Base-by-base conservation (phyloP, 2,797 vertebrate species). In the Pipistrellus kuhlii region DNA sequence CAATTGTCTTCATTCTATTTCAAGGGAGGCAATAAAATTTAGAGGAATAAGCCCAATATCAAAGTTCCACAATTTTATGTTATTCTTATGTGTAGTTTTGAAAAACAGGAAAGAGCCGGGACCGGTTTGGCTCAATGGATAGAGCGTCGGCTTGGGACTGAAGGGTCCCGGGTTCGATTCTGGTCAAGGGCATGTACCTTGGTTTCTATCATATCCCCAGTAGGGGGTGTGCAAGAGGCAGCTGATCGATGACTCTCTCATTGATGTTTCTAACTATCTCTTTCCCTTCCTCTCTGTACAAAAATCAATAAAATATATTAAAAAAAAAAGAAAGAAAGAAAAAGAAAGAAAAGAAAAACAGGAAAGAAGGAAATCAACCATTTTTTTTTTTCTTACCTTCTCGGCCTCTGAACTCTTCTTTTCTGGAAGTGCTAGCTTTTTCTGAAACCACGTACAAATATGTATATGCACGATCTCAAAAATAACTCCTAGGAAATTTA, bases 401-500 rank as follows among this genome's bases (percentile, higher is more conserved):
- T 81, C 53, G 25, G 88, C 23, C 77, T 35, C 8, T 21, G 69
- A 85, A 57, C 55, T 35, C 20, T 11, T 4, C 4, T 90, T 66
- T 90, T 85, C 68, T 87, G 75, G 38, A 93, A 32, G 32, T 38
- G 38, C 4, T 55, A 48, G 20, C 35, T 93, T 95, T 92, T 95
- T 95, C 59, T 68, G 53, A 84, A 96, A 72, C 72, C 11, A 83
- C 35, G 55, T 66, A 75, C 66, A 97, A 46, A 90, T 73, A 88
- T 93, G 94, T 77, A 95, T 2, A 25, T 96, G 44, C 71, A 94
- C 13, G 25, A 94, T 59, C 89, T 97, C 96, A 86, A 95, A 92
- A 89, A 55, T 13, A 95, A 97, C 89, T 71, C 59, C 92, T 48
- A 94, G 44, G 5, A 93, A 94, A 94, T 90, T 82, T 66, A 91